phyloP scores from a whole-genome alignment of 2,113 vertebrate species.

The Pseudonaja textilis region DNA sequence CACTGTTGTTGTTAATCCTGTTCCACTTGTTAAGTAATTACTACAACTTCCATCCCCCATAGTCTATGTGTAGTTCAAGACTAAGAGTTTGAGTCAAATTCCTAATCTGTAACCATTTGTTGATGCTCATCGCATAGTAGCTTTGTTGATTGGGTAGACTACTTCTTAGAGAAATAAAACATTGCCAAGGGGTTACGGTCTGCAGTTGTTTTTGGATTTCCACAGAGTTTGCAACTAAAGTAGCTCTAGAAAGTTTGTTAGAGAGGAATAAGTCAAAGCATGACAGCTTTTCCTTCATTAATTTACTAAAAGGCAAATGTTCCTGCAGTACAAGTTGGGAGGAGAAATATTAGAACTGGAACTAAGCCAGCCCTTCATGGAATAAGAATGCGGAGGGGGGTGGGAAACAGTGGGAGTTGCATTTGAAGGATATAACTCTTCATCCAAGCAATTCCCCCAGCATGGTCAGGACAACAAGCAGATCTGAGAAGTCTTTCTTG shows the following conservation, averaged over 20 bases:
- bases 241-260: not conserved
- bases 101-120: not conserved
- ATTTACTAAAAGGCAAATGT: not conserved
- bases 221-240: not conserved
- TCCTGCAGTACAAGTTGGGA: not conserved
- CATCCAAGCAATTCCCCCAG: not conserved
- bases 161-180: not conserved
- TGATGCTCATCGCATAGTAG: not conserved
- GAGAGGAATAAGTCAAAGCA: not conserved
- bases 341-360: not conserved
- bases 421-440: not conserved
- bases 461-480: not conserved
- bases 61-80: not conserved
- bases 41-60: not conserved
- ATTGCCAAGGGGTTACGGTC: not conserved
- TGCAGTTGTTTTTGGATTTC: not conserved
- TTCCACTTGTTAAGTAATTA: not conserved
- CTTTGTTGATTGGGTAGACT: too few relatives aligned
- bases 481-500: not conserved
- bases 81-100: not conserved
- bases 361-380: not conserved
- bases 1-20: not conserved
- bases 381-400: not conserved
- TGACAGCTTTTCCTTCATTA: not conserved
- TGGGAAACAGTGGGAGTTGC: not conserved